Evolutionary conservation across 2,888 invertebrate genomes (phyloP).

Genomic region (Nysson spinosus): DNA sequence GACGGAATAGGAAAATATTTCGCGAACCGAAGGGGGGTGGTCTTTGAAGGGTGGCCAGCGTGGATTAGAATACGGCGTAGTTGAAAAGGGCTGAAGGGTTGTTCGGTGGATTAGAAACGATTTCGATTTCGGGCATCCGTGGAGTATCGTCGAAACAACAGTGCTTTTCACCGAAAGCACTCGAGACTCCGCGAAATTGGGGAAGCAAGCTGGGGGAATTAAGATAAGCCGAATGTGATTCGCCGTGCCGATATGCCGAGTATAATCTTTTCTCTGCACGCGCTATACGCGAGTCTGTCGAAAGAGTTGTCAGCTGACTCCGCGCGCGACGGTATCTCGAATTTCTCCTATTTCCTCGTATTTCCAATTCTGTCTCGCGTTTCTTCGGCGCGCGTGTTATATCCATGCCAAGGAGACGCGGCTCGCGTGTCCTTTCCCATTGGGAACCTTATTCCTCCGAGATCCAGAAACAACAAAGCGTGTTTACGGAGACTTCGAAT

Average conservation of each 20-base stretch:
- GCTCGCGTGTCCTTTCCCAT: constrained; percentile 28
- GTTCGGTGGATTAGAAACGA: too few species aligned
- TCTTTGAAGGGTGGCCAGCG: too few species aligned
- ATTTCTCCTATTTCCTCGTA: constrained; percentile 23
- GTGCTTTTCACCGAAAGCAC: too few species aligned
- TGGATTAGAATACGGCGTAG: too few species aligned
- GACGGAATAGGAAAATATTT: too few species aligned
- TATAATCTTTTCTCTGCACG: not conserved
- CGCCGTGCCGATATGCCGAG: not conserved
- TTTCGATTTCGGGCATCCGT: too few species aligned
- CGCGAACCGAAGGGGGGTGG: too few species aligned
- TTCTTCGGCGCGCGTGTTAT: constrained; percentile 12
- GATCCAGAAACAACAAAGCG: constrained; percentile 17
- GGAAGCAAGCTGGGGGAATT: too few species aligned
- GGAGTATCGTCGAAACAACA: too few species aligned
- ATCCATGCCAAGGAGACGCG: constrained; percentile 32
- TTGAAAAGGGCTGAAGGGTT: too few species aligned
- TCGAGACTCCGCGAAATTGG: too few species aligned
- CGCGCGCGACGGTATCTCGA: constrained; percentile 21
- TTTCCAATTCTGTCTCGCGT: constrained; percentile 46
- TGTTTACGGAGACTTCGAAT: constrained; percentile 8
- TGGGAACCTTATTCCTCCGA: constrained; percentile 15
- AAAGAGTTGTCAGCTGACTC: constrained; percentile 21
- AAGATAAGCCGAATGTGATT: constrained; percentile 35
- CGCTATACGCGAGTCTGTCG: too few species aligned